Evolutionary conservation across 2,888 invertebrate species (phyloP).

Genomic region (Chymomyza procnemis): DNA sequence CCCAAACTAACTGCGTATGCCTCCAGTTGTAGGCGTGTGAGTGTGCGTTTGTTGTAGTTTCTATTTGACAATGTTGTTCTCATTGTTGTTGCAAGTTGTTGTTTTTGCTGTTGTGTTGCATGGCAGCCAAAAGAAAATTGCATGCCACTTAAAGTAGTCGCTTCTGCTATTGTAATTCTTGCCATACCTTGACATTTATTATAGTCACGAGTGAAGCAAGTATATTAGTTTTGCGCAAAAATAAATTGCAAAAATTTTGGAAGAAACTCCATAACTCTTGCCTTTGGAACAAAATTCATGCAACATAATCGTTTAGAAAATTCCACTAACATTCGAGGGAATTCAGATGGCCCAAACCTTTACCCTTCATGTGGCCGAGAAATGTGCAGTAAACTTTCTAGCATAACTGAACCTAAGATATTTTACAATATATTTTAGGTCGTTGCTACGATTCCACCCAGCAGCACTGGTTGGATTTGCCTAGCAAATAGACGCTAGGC

Average conservation of each 20-base stretch:
- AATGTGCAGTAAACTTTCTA: too few relatives aligned
- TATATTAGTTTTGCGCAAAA: not conserved
- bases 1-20: not conserved
- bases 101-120: conserved; percentile 20
- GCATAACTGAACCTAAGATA: too few relatives aligned
- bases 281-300: too few relatives aligned
- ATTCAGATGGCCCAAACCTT: too few relatives aligned
- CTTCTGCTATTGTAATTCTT: conserved; percentile 13
- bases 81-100: not conserved
- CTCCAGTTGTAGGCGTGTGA: conserved; percentile 24
- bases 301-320: too few relatives aligned
- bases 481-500: too few relatives aligned
- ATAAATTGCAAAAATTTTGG: not conserved
- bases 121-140: conserved; percentile 9
- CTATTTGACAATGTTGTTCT: conserved; percentile 9
- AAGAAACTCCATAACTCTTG: too few relatives aligned
- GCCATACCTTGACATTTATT: not conserved
- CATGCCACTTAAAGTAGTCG: conserved; percentile 25
- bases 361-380: too few relatives aligned
- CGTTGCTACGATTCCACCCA: too few relatives aligned
- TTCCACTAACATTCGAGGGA: too few relatives aligned
- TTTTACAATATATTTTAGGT: too few relatives aligned
- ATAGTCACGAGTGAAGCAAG: not conserved
- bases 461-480: too few relatives aligned
- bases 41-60: conserved; percentile 15